Base-by-base conservation (phyloP, 1,140 invertebrate genomes). In the Meloidogyne chitwoodi region DNA sequence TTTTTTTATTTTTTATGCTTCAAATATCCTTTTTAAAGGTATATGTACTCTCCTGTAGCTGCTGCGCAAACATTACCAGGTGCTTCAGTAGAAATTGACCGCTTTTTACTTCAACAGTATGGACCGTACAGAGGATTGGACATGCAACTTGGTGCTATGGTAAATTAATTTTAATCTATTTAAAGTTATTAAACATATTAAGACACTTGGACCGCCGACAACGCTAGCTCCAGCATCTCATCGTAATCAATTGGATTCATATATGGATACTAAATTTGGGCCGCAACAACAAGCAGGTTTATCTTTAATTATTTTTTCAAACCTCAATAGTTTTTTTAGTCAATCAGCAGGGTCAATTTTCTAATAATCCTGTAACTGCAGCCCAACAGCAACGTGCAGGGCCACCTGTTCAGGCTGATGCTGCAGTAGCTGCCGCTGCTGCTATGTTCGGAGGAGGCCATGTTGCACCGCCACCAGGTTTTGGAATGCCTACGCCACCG, bases 11-110 rank as follows among this genome's bases (percentile, higher is more conserved):
- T n/a, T 19, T 56, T 56, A 6, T n/a, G 6, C 1, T n/a, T n/a
- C n/a, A 5, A 56, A 8, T 56, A 41, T 56, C 6, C 6, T 19
- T 19, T 48, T 4, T 19, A 48, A 1, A 56, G 48, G 48, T 56
- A 73, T 64, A 73, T 73, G 71, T 73, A 73, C 12, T 73, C 71
- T 61, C 71, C 71, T 19, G 71, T 73, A 14, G 71, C 71, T 14
- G n/a, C 70, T 26, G 71, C 71, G 0, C 71, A 26, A 26, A 24
- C 48, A 14, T 14, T 73, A 64, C 44, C 48, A 6, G 71, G 22
- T 14, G 31, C 71, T 16, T 27, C 44, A 19, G n/a, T 22, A 34
- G 71, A 73, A 12, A 12, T 73, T n/a, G 71, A 73, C 24, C 56
- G 71, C 6, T 73, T 73, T 34, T 64, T 73, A 14, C 24, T 73